Base-by-base conservation (phyloP, 1,140 invertebrate genomes). In the Drosophila arawakana region DNA sequence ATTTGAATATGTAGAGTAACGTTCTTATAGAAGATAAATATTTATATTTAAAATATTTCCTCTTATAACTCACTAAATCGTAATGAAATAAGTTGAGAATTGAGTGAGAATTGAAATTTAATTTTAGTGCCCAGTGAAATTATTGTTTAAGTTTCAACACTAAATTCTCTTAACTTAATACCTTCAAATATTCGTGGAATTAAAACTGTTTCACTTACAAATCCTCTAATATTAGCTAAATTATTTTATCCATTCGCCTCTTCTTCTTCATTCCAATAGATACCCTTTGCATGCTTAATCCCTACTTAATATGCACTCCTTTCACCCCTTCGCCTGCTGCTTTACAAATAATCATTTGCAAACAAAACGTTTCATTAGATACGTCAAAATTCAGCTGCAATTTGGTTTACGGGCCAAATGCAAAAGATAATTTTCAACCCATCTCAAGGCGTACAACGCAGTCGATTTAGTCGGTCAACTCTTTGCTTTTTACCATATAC, bases 401-500 rank as follows among this genome's bases (percentile, higher is more conserved):
- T 30, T 30, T 30, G 4, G 25, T 35, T 62, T 35, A 44, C 65
- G 59, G 49, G 46, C 30, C 70, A 61, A 44, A 13, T 54, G 71
- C 25, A 78, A 68, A 63, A 68, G 76, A 76, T 46, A 69, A 59
- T 52, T 25, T 11, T 4, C 21, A 11, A 67, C 11, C 54, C 63
- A 68, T 13, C 47, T 52, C 43, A 70, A 30, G 25, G 4, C 25
- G 25, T 30, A 5, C 4, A 30, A 30, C 25, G 25, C 25, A 30
- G 0, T 3, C 25, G 25, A 4, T 30, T 30, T 68, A 70, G 77
- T 73, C 82, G 83, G 83, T 89, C 84, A 88, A 80, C 68, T 80
- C 71, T 34, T 86, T 85, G 80, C 62, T 78, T 63, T 39, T 86
- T 88, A 88, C 52, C 82, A 86, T 88, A 86, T 86, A 82, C 81